Evolutionary conservation across 2,113 vertebrate species (phyloP).

Genomic region (Tor tambroides): DNA sequence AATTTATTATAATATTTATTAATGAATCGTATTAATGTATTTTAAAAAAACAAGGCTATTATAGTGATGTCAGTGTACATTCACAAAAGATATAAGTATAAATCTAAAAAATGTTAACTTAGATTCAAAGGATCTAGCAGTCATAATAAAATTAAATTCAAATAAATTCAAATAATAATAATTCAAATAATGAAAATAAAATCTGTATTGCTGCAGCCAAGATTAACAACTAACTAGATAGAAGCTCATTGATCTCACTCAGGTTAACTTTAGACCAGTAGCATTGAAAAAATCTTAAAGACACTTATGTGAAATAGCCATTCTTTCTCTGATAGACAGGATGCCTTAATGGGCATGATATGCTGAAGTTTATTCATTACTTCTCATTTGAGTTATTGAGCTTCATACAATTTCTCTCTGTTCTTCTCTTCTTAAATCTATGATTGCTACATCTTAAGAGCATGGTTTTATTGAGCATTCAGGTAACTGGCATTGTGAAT

Average conservation of each 20-base stretch:
- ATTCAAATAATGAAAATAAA: not conserved
- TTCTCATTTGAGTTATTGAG: slow-evolving; percentile 6
- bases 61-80: not conserved
- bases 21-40: not conserved
- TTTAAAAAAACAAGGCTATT: not conserved
- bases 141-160: not conserved
- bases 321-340: not conserved
- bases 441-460: not conserved
- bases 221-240: not conserved
- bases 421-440: not conserved
- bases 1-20: not conserved
- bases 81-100: not conserved
- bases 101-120: not conserved
- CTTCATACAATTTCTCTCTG: not conserved
- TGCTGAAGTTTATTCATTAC: slow-evolving; percentile 10
- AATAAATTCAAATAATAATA: not conserved
- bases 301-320: not conserved
- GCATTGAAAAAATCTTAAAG: not conserved
- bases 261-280: not conserved
- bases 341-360: not conserved
- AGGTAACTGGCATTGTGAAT: slow-evolving; percentile 9
- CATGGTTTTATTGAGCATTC: slow-evolving; percentile 4
- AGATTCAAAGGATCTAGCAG: not conserved
- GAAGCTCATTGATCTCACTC: not conserved
- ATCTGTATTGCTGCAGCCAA: not conserved